These are phyloP conservation scores for Pyxicephalus adspersus DNA, from an alignment of 2,113 vertebrate genomes.

Conservation along the genomic window DNA sequence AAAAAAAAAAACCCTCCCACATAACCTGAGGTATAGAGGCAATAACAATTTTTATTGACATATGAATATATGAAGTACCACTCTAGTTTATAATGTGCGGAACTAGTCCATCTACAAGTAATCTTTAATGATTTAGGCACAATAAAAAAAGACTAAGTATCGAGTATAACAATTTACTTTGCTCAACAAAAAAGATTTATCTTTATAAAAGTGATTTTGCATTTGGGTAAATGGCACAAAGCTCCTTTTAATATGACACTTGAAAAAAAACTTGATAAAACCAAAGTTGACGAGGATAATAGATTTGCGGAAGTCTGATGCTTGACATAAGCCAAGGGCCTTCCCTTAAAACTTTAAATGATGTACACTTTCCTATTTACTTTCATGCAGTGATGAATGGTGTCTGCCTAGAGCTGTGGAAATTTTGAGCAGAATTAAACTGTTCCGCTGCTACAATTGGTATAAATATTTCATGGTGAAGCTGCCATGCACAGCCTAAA, in stretches of 20 bases:
- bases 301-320: slow-evolving; percentile 37
- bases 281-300: slow-evolving; percentile 24
- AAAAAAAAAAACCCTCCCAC: too few relatives aligned
- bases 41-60: too few relatives aligned
- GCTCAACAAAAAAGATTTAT: slow-evolving; percentile 28
- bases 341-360: slow-evolving; percentile 37
- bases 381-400: slow-evolving; percentile 26
- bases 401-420: slow-evolving; percentile 43
- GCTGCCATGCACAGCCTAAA: slow-evolving; percentile 41
- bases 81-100: neutral
- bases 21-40: too few relatives aligned
- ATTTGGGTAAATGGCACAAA: slow-evolving; percentile 40
- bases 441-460: slow-evolving; percentile 23
- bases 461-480: slow-evolving; percentile 56
- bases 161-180: neutral
- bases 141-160: neutral
- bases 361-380: slow-evolving; percentile 23
- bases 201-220: slow-evolving; percentile 12
- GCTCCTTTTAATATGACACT: slow-evolving; percentile 34
- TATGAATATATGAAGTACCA: too few relatives aligned
- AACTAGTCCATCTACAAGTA: neutral
- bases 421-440: slow-evolving; percentile 52
- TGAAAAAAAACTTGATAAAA: slow-evolving; percentile 37
- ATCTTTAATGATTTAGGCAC: neutral
- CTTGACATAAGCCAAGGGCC: slow-evolving; percentile 43